Evolutionary conservation across 2,113 vertebrate species (phyloP).

Genomic region (Oxygymnocypris stewartii): DNA sequence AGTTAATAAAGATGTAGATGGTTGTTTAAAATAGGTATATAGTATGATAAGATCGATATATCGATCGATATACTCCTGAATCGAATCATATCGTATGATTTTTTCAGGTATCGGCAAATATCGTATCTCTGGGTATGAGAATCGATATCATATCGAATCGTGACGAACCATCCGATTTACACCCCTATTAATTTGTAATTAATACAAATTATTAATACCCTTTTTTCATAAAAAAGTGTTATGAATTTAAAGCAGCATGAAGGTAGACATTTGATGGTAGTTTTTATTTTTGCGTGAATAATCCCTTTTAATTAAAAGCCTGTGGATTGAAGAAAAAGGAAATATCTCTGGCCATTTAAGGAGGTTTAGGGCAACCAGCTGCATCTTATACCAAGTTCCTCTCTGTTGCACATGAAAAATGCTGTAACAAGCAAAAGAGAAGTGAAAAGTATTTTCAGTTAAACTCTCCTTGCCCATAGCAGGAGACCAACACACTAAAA

Average conservation of each 20-base stretch:
- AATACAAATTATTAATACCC: too few species aligned
- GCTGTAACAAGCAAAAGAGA: not conserved
- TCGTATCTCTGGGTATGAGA: too few species aligned
- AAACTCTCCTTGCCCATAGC: not conserved
- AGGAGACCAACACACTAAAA: not conserved
- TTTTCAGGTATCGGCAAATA: too few species aligned
- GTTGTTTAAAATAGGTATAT: too few species aligned
- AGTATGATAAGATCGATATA: too few species aligned
- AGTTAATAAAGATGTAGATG: too few species aligned
- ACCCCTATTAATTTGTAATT: too few species aligned
- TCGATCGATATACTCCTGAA: too few species aligned
- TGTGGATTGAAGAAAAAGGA: not conserved
- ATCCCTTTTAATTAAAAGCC: not conserved
- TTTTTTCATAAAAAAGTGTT: too few species aligned
- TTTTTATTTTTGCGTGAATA: not conserved
- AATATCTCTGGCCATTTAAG: not conserved
- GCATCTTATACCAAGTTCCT: not conserved
- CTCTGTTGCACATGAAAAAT: slow-evolving; percentile 13
- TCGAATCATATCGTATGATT: too few species aligned
- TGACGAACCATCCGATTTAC: too few species aligned
- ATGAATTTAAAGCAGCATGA: not conserved
- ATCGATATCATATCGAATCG: too few species aligned
- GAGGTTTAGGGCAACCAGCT: not conserved
- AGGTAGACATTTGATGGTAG: not conserved
- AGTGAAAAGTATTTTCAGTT: slow-evolving; percentile 31